Base-by-base conservation (phyloP, 2,113 vertebrate species). In the Stictonetta naevosa region DNA sequence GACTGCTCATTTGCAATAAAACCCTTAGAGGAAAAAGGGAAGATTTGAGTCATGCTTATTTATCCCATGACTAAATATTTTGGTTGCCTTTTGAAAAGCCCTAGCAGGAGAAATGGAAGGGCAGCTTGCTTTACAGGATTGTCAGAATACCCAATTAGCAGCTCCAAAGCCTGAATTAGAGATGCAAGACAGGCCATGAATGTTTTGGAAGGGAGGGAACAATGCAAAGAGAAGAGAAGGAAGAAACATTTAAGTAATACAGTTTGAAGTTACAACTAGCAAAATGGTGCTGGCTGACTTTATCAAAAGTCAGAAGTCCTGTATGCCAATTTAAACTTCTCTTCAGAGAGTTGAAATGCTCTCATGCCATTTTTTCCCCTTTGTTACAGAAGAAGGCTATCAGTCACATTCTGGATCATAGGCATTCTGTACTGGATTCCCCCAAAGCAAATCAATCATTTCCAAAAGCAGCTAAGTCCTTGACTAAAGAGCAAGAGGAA, bases 401-500 rank as follows among this genome's bases (percentile, higher is more conserved):
- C 67, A 20, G 31, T 48, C 29, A 1, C 28, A 11, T 33, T 73
- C 59, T 42, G 81, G 83, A 94, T 53, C 80, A n/a, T 36, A 68
- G 79, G 74, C 42, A 0, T 63, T 63, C 93, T 75, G 36, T 34
- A 68, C 79, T 52, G 52, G 79, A 88, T n/a, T 85, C 71, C 82
- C 69, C 66, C 46, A 50, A 25, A 40, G 50, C 86, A 62, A 83
- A 90, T 82, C 91, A 92, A 53, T 80, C 92, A 7, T 55, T 92
- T 63, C 42, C 79, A 55, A 34, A 90, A 60, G 63, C 33, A 89
- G 72, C 90, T 76, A 92, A 93, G 71, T 58, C 68, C 71, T 81
- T 88, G 60, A 71, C 42, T 69, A 40, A 88, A 85, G 87, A 85
- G 38, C 74, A 80, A 67, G 91, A 94, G 42, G 83, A 94, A 59